These are phyloP conservation scores for Oncorhynchus masou DNA, from an alignment of 2,113 vertebrate genomes.

Conservation along the genomic window DNA sequence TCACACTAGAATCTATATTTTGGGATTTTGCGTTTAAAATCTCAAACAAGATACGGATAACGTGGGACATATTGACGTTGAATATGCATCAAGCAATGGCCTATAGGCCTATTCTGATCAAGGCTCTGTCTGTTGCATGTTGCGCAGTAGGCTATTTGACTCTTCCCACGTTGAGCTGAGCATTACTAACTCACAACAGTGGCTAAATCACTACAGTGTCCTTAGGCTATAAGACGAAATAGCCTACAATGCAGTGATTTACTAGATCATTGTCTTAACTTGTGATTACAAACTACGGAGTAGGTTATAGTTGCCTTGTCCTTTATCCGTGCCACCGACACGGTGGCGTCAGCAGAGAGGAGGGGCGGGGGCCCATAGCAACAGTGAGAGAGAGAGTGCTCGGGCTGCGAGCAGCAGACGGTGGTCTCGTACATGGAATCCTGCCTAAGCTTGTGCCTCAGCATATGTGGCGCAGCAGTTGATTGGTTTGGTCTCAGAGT, in stretches of 20 bases:
- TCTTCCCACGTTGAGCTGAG: neutral
- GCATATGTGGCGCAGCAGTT: conserved; percentile 14
- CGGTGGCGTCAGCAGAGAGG: conserved; percentile 8
- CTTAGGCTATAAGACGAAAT: neutral
- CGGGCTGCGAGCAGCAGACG: neutral
- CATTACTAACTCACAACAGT: neutral
- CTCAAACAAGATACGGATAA: too few relatives aligned
- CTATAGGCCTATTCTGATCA: neutral
- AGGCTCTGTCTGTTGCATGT: neutral
- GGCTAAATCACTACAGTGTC: neutral
- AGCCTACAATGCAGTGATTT: neutral
- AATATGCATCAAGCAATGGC: too few relatives aligned
- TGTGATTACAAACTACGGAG: conserved; percentile 12
- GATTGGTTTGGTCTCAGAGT: conserved; percentile 1
- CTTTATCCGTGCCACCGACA: conserved; percentile 3
- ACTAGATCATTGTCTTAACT: conserved; percentile 6
- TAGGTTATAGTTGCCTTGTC: neutral
- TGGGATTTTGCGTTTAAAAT: too few relatives aligned
- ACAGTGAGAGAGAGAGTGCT: conserved; percentile 10
- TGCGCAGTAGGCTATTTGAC: conserved; percentile 6
- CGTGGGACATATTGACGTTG: too few relatives aligned
- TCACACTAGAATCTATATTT: too few relatives aligned
- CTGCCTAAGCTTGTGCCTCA: neutral
- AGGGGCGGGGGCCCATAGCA: conserved; percentile 39
- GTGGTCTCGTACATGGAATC: conserved; percentile 2